Base-by-base conservation (phyloP, 2,888 invertebrate species). In the Orthosia gracilis region DNA sequence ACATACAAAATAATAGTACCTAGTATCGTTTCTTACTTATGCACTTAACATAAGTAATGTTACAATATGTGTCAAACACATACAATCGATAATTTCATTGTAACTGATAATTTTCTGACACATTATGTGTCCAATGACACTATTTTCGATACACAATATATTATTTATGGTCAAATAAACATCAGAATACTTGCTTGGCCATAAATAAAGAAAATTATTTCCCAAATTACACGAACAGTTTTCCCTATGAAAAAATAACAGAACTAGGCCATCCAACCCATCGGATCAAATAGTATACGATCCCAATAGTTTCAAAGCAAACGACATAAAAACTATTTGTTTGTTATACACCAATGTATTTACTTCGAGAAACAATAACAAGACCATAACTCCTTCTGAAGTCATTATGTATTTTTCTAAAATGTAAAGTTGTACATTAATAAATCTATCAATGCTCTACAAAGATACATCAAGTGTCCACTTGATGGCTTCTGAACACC, bases 381-480 rank as follows among this genome's bases (percentile, higher is more conserved):
- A 73, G 55, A 63, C 31, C 67, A 75, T 82, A 78, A 73, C 50
- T 82, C 69, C 21, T 58, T 74, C 55, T 31, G 15, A 61, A 57
- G 26, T 3, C 23, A 18, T 55, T 73, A 52, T 69, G 26, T 57
- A 68, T 76, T 45, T 64, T 47, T 76, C n/a, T 83, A 58, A 63
- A 80, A 85, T 70, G 61, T 81, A 69, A 81, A 78, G 45, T 49
- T 26, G 57, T 72, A 52, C 13, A 61, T 71, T 9, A 63, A 78
- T 77, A 85, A 80, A 75, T 75, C 57, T 76, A 73, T 79, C 78
- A 81, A 31, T 63, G 80, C 57, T 62, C 69, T 71, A 54, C 50
- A 71, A 69, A 58, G 45, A 75, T 76, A 18, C 57, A 72, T 79
- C 63, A 83, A 71, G 26, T 78, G 68, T 57, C 57, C 76, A 72